Evolutionary conservation across 2,888 invertebrate genomes (phyloP).

Genomic region (Mactromeris polynyma): DNA sequence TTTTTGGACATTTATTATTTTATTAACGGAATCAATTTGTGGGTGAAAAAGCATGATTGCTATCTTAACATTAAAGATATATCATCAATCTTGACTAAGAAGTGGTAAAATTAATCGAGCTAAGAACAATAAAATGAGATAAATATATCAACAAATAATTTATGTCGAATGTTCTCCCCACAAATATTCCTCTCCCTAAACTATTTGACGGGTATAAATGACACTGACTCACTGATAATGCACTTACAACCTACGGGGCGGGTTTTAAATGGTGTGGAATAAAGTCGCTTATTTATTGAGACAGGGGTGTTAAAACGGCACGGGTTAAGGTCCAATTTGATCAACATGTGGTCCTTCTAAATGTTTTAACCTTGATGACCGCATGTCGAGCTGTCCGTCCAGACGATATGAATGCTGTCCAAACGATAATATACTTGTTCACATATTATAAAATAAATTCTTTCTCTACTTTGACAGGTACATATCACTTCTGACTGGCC

Average conservation of each 20-base stretch:
- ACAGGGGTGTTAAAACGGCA: conserved; percentile 57
- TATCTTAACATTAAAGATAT: background rate
- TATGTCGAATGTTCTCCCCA: background rate
- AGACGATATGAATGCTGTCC: conserved; percentile 30
- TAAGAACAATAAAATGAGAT: background rate
- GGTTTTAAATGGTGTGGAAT: background rate
- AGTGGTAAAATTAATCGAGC: conserved; percentile 7
- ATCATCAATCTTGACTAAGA: background rate
- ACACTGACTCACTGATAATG: background rate
- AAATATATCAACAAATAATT: conserved; percentile 9
- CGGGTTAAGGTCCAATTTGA: conserved; percentile 51
- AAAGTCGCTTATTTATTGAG: background rate
- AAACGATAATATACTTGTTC: conserved; percentile 34
- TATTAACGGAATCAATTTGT: background rate
- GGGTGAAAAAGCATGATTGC: background rate
- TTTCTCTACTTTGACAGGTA: conserved; percentile 33
- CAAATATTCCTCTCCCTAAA: background rate
- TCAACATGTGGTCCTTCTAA: conserved; percentile 45
- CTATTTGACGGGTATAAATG: background rate
- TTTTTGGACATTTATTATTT: background rate
- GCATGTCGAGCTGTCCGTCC: conserved; percentile 31
- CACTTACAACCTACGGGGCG: background rate
- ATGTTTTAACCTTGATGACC: conserved; percentile 47
- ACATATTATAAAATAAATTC: conserved; percentile 70
- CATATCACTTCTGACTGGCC: conserved; percentile 50